Evolutionary conservation across 2,797 vertebrate species (phyloP).

Genomic region (Pangasius macronema): DNA sequence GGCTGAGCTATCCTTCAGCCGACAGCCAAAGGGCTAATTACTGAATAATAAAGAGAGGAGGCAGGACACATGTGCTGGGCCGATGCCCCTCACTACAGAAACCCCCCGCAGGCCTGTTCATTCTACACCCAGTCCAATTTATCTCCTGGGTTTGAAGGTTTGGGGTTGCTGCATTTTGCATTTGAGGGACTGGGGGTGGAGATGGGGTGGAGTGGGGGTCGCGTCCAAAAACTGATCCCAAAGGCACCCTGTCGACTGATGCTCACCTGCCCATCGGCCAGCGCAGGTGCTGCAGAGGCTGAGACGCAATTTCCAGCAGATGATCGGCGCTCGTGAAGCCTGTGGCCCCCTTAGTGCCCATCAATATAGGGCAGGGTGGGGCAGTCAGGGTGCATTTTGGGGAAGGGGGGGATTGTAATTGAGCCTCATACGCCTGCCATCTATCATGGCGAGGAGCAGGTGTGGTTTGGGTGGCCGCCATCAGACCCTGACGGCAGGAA

Average conservation of each 20-base stretch:
- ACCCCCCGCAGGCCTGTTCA: conserved; percentile 65
- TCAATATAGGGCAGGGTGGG: conserved; percentile 63
- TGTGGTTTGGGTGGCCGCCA: conserved; percentile 51
- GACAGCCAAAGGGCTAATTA: conserved; percentile 80
- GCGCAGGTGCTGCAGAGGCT: conserved; percentile 74
- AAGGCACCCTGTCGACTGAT: conserved; percentile 58
- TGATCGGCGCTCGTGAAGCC: conserved; percentile 72
- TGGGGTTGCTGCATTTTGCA: conserved; percentile 29
- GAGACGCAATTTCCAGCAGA: conserved; percentile 78
- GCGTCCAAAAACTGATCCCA: conserved; percentile 68
- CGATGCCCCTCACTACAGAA: conserved; percentile 72
- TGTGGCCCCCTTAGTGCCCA: conserved; percentile 74
- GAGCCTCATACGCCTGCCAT: conserved; percentile 51
- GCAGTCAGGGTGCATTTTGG: conserved; percentile 22
- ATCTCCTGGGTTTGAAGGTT: conserved; percentile 65
- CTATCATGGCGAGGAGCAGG: conserved; percentile 59
- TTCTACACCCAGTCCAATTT: conserved; percentile 75
- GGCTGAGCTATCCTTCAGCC: conserved; percentile 67
- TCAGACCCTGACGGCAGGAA: conserved; percentile 57
- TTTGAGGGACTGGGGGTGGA: conserved; percentile 1
- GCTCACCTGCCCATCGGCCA: conserved; percentile 56
- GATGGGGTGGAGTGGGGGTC: conserved; percentile 64
- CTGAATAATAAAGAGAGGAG: conserved; percentile 75
- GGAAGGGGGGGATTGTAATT: conserved; percentile 57
- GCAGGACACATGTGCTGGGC: conserved; percentile 80